A percentile compares a stretch with the other conserved stretches of the same genome.
Evolutionary conservation across 1,140 invertebrate genomes (phyloP).

Genomic region (Zeugodacus cucurbitae): DNA sequence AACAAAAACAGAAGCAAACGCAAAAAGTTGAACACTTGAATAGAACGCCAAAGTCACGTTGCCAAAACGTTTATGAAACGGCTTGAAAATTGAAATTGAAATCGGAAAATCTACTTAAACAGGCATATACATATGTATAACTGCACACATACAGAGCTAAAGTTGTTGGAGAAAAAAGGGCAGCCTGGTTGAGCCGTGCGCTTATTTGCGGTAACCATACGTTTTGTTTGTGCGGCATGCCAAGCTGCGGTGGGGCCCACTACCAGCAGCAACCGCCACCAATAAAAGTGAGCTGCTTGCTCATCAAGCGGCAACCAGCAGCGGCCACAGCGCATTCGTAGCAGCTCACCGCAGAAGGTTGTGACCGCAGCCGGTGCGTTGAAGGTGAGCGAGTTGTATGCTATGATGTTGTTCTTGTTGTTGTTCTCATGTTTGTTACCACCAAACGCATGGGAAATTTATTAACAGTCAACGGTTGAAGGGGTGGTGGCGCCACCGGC

Average conservation of each 20-base stretch:
- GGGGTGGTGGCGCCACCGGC: background rate
- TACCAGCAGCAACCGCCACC: background rate
- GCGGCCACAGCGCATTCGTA: background rate
- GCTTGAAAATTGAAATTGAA: conserved; percentile 7
- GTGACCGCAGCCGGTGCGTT: conserved; percentile 32
- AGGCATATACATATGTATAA: background rate
- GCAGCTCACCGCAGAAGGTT: conserved; percentile 24
- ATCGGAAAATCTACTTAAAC: background rate
- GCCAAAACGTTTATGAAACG: background rate
- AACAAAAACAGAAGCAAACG: background rate
- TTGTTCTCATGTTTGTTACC: background rate
- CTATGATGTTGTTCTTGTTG: background rate
- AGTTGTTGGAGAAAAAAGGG: background rate
- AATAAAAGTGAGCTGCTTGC: background rate
- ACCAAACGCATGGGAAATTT: background rate
- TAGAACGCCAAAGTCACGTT: background rate
- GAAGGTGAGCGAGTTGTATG: background rate
- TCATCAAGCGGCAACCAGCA: background rate
- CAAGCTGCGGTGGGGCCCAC: background rate
- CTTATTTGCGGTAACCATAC: conserved; percentile 7
- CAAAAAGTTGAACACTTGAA: background rate
- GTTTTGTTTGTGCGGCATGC: conserved; percentile 17
- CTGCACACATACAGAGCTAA: background rate
- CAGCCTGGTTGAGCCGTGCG: background rate
- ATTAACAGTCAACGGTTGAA: background rate